phyloP scores from a whole-genome alignment of 1,140 invertebrate genomes.

The Orchestia grillus region DNA sequence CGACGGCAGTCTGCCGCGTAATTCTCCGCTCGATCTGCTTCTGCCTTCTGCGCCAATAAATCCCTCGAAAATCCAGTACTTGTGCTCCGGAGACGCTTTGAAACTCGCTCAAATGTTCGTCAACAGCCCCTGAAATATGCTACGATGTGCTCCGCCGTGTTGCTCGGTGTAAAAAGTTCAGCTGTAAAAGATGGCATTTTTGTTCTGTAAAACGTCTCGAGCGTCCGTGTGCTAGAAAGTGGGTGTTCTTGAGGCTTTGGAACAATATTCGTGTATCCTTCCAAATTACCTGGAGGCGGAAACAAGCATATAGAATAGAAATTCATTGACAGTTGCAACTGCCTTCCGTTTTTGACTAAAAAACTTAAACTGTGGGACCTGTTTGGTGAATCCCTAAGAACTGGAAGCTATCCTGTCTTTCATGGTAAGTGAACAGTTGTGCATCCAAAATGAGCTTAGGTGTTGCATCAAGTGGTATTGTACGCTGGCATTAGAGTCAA shows the following conservation, averaged over 20 bases:
- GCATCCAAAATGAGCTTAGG: background rate
- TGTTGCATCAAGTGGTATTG: background rate
- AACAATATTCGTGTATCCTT: background rate
- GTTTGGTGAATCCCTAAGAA: background rate
- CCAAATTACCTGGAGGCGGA: too few species aligned
- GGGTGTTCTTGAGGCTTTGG: background rate
- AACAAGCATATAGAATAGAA: background rate
- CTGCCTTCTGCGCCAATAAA: background rate
- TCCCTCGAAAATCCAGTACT: background rate
- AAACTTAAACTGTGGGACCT: background rate
- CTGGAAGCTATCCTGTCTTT: background rate
- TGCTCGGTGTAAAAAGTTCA: background rate
- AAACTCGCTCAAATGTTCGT: background rate
- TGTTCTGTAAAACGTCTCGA: background rate
- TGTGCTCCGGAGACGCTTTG: background rate
- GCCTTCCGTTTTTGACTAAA: background rate
- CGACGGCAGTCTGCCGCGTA: conserved; percentile 6
- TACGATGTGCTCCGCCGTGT: background rate
- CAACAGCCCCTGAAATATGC: background rate
- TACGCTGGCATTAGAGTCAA: background rate
- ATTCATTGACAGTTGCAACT: background rate
- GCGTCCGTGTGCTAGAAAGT: background rate
- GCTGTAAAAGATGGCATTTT: background rate
- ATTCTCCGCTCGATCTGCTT: background rate
- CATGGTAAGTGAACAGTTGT: background rate